Conservation (phyloP, 2,113 vertebrate genomes). For the Xenotilapia longispinis region DNA sequence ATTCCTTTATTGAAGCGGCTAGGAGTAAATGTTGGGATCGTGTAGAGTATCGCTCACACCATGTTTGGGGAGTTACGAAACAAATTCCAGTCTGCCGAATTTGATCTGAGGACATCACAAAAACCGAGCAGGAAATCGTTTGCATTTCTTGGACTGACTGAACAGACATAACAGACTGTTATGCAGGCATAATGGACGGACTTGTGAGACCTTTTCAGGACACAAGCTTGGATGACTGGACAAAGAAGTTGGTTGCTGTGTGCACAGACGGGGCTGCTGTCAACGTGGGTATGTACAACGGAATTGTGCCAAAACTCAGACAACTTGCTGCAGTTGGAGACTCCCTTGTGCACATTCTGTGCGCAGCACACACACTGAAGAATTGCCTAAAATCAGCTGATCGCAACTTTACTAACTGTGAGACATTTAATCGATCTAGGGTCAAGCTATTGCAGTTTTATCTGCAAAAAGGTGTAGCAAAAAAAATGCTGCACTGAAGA, state of each 20-base stretch:
- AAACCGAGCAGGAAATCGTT: background rate
- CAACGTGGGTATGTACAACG: background rate
- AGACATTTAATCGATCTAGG: background rate
- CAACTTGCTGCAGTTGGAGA: background rate
- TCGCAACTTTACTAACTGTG: background rate
- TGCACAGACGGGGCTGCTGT: background rate
- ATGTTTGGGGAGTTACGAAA: background rate
- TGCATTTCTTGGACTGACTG: background rate
- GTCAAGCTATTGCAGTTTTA: background rate
- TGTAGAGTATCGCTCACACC: background rate
- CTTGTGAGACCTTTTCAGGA: background rate
- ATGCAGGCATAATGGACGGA: rapidly evolving
- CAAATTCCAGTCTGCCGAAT: background rate
- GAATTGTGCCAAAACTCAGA: background rate
- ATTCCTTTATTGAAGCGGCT: background rate
- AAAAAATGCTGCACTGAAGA: background rate
- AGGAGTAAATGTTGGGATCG: background rate
- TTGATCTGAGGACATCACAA: background rate
- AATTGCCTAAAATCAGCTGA: background rate
- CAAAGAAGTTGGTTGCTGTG: background rate
- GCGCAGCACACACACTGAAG: background rate
- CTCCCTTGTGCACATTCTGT: background rate
- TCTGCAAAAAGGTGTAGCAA: background rate
- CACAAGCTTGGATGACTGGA: background rate
- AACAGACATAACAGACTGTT: background rate